These are phyloP conservation scores for Zosterops lateralis DNA, from an alignment of 2,113 vertebrate species.

Conservation along the genomic window DNA sequence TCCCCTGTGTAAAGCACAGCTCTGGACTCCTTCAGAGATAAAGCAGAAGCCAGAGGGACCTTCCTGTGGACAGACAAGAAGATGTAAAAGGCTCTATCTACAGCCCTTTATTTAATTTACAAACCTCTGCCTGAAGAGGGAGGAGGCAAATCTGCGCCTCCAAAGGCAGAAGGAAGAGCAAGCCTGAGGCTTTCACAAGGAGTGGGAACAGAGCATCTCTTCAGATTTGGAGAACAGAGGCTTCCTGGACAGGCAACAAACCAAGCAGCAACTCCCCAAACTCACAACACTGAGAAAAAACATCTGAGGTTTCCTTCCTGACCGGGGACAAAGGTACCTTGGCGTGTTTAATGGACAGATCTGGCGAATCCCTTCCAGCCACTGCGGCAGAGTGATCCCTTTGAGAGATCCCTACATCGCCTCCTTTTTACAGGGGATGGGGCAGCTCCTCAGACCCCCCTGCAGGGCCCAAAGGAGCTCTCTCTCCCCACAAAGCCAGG, in stretches of 20 bases:
- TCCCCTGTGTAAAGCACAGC: rapidly evolving
- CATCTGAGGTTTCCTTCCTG: slow-evolving; percentile 10
- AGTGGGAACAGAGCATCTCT: slow-evolving; percentile 28
- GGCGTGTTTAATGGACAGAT: not conserved
- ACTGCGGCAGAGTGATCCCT: not conserved
- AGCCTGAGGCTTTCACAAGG: not conserved
- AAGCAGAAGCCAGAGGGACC: not conserved
- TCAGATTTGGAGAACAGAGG: not conserved
- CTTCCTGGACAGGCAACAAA: not conserved
- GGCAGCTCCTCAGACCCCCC: not conserved
- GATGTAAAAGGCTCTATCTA: not conserved
- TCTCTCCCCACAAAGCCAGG: not conserved
- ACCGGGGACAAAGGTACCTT: not conserved
- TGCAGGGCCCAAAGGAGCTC: rapidly evolving
- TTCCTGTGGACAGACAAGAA: not conserved
- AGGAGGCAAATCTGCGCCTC: not conserved
- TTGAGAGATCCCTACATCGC: not conserved
- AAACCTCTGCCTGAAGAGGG: not conserved
- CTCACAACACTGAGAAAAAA: slow-evolving; percentile 1
- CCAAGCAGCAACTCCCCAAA: slow-evolving; percentile 34
- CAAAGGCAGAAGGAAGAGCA: not conserved
- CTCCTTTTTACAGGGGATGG: not conserved
- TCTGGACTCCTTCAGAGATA: not conserved
- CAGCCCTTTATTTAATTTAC: not conserved
- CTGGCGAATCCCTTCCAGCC: not conserved